Percentiles rank a stretch among this genome's conserved stretches.
These are phyloP conservation scores for Palloptera scutellata DNA, from an alignment of 2,888 invertebrate genomes.

Conservation along the genomic window DNA sequence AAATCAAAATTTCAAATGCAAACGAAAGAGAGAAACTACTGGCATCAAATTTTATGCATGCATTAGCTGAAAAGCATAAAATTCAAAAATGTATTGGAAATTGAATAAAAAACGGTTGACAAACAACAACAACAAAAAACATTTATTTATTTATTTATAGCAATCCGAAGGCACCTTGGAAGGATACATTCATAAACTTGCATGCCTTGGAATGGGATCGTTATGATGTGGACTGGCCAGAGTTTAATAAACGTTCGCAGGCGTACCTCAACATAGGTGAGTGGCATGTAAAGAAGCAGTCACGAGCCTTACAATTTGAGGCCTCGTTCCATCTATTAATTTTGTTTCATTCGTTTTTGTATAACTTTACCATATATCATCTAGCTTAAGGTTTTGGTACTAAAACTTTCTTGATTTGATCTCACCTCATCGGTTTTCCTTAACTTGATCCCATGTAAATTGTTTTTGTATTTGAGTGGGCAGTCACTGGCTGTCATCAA, in stretches of 20 bases:
- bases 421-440: no score
- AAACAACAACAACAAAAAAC: background rate
- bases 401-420: no score
- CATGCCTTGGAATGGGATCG: conserved; percentile 74
- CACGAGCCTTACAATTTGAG: no score
- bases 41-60: conserved; percentile 30
- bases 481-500: no score
- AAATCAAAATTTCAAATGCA: no score
- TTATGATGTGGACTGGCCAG: conserved; percentile 83
- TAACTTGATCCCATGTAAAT: no score
- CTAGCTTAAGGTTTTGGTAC: no score
- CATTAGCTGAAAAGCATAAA: conserved; percentile 1
- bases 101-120: background rate
- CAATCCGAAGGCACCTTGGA: conserved; percentile 79
- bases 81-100: background rate
- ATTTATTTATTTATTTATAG: conserved; percentile 64
- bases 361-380: no score
- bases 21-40: background rate
- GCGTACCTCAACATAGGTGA: conserved; percentile 77
- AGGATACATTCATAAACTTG: conserved; percentile 71
- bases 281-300: conserved; percentile 13
- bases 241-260: conserved; percentile 78
- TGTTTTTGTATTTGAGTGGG: no score
- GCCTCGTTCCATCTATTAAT: no score
- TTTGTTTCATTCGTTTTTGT: no score